phyloP scores from a whole-genome alignment of 1,140 invertebrate species.

The Mylabris phalerata region DNA sequence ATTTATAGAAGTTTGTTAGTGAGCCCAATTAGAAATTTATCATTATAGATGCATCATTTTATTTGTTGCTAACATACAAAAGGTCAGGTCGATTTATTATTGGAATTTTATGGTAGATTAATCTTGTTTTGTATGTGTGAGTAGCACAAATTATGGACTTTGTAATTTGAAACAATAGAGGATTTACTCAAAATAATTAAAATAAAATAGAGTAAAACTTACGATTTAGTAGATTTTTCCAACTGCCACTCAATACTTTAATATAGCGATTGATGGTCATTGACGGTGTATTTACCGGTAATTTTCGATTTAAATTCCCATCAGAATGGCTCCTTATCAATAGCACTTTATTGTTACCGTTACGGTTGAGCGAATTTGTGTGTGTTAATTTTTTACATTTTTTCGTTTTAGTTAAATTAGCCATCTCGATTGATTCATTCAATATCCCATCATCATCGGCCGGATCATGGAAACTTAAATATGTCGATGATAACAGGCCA shows the following conservation, averaged over 20 bases:
- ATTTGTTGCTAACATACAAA: too few relatives aligned
- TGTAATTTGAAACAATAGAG: not conserved
- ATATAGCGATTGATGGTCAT: conserved; percentile 53
- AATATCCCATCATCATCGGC: conserved; percentile 33
- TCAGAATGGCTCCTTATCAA: conserved; percentile 38
- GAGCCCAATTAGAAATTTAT: too few relatives aligned
- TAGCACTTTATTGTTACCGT: conserved; percentile 15
- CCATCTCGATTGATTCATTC: conserved; percentile 13
- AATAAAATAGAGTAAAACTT: conserved; percentile 40
- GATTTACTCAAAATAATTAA: not conserved
- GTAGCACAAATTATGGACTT: not conserved
- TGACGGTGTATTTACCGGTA: conserved; percentile 29
- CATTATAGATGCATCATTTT: too few relatives aligned
- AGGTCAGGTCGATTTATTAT: conserved; percentile 8
- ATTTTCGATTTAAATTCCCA: conserved; percentile 36
- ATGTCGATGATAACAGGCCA: conserved; percentile 36
- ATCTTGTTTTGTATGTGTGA: conserved; percentile 1
- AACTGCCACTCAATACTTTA: conserved; percentile 53
- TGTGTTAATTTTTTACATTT: conserved; percentile 28
- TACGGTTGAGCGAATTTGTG: conserved; percentile 34
- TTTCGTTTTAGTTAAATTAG: conserved; percentile 17
- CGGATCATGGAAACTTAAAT: conserved; percentile 40
- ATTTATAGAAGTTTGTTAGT: too few relatives aligned
- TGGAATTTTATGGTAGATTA: conserved; percentile 10
- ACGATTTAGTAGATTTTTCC: conserved; percentile 59